Evolutionary conservation across 2,113 vertebrate genomes (phyloP), one percentile per base, ranked within the genome.

Genomic region (Cygnus atratus): DNA sequence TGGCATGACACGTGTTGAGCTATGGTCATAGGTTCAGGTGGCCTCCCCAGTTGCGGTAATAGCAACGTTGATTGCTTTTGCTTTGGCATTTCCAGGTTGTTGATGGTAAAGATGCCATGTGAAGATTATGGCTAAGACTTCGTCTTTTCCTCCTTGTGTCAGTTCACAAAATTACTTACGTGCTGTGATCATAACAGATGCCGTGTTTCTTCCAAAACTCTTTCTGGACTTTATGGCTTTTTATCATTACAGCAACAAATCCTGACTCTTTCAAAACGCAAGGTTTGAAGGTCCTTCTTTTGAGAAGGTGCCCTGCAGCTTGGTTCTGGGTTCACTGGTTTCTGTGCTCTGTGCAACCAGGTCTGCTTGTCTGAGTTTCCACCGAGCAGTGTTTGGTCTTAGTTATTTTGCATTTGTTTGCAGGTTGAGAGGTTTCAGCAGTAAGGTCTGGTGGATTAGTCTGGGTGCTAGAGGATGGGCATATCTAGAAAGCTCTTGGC

Each of bases 391-490:
- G 9, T 37, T 76, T 50, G 46, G 28, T 28, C 20, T 75, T 35
- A 31, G 13, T 43, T 57, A n/a, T 17, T 41, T 48, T 70, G 31
- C 6, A 1, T 66, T 55, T 44, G 11, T 48, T 48, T 86, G 21
- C 9, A 5, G 55, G 3, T 43, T 2, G 57, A 63, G 11, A 33
- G 10, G 11, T n/a, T 84, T 75, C 39, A 26, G 21, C 22, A 5
- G 15, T 39, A 31, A 17, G 26, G 26, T 44, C 50, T 54, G 16
- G 6, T 48, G 81, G 17, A 6, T 35, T 82, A 21, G 9, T 10
- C 26, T 8, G 28, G 11, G 37, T 35, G 2, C 26, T 39, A 0
- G 0, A 76, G 70, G 11, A 24, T 12, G n/a, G 44, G 13, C 31
- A 46, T 3, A 11, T 41, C 39, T 39, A 82, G 41, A 84, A 57